phyloP scores from a whole-genome alignment of 2,113 vertebrate genomes.

The Peromyscus polionotus region DNA sequence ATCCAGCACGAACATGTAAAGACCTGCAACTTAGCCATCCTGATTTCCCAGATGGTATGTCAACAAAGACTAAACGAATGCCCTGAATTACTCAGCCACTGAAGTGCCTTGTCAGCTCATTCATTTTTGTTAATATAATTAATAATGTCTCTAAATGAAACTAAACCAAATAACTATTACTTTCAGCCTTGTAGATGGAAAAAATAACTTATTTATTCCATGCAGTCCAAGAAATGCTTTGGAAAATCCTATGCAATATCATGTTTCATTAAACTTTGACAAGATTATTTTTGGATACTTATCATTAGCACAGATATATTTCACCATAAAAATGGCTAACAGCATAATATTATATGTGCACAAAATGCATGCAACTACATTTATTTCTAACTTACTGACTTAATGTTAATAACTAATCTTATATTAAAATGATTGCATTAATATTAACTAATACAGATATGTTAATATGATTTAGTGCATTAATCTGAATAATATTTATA shows the following conservation, averaged over 20 bases:
- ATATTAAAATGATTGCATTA: neutral
- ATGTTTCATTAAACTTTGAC: slow-evolving; percentile 51
- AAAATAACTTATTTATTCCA: neutral
- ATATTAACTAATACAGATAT: neutral
- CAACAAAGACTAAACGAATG: neutral
- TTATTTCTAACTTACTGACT: neutral
- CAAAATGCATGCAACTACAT: neutral
- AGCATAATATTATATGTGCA: neutral
- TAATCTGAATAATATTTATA: neutral
- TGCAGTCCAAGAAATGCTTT: slow-evolving; percentile 19
- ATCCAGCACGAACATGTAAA: slow-evolving; percentile 97
- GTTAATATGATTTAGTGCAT: neutral
- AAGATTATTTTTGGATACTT: slow-evolving; percentile 1
- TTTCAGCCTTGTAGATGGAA: slow-evolving; percentile 22
- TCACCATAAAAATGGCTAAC: neutral
- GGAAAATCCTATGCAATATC: slow-evolving; percentile 32
- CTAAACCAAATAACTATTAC: neutral
- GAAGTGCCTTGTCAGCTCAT: neutral
- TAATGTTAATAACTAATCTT: neutral
- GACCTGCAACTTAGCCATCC: slow-evolving; percentile 98
- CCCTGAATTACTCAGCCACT: neutral
- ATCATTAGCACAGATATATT: neutral
- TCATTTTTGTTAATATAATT: slow-evolving; percentile 48
- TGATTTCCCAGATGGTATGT: slow-evolving; percentile 96
- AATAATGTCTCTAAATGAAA: slow-evolving; percentile 57